Percentiles rank a stretch among this genome's conserved stretches.
Conservation (phyloP, 2,113 vertebrate genomes). For the Orthonyx spaldingii region DNA sequence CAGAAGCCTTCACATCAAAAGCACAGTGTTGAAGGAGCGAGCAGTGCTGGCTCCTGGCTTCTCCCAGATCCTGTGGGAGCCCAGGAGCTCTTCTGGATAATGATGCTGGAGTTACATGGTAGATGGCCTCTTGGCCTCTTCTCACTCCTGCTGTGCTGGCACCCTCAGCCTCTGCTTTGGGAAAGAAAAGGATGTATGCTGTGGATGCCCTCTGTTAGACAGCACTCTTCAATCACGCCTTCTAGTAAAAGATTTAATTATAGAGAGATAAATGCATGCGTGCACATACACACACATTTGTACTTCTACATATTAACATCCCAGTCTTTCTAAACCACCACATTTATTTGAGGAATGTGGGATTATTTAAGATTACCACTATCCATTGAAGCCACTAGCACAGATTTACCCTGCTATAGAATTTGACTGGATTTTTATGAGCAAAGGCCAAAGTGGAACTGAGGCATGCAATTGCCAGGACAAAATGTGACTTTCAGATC, state of each 20-base stretch:
- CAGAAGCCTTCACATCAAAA: neutral
- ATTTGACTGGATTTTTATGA: neutral
- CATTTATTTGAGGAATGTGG: neutral
- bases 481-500: neutral
- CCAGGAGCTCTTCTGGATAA: neutral
- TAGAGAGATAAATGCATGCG: neutral
- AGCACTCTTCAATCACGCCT: neutral
- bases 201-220: neutral
- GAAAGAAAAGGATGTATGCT: neutral
- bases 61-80: neutral
- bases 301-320: neutral
- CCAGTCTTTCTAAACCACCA: neutral
- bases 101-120: neutral
- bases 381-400: neutral
- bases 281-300: neutral
- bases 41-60: accelerated
- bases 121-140: neutral
- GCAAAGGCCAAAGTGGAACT: neutral
- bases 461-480: neutral
- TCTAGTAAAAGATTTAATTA: neutral
- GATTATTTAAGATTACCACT: neutral
- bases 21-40: accelerated
- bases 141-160: neutral
- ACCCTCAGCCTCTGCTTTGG: neutral
- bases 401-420: neutral